Evolutionary conservation across 2,888 invertebrate species (phyloP).

Genomic region (Euplagia quadripunctaria): DNA sequence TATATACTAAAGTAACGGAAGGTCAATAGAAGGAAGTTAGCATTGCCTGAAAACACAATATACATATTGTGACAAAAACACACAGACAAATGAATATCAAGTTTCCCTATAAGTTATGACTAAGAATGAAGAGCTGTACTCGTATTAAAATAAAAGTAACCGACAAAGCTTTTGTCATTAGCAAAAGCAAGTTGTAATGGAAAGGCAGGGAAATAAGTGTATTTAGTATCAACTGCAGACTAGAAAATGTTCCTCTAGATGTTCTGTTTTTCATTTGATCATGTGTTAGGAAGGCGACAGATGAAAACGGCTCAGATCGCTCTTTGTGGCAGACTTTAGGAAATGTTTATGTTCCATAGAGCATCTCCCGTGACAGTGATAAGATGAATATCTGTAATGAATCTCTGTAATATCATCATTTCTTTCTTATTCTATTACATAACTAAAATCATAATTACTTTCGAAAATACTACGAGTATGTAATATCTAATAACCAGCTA

Average conservation of each 20-base stretch:
- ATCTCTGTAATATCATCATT: no score
- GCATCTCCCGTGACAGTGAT: background rate
- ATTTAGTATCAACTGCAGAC: background rate
- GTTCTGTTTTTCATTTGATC: background rate
- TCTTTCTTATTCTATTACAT: no score
- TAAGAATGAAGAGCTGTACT: background rate
- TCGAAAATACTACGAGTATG: no score
- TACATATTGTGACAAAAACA: background rate
- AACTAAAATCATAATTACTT: no score
- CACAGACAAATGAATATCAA: background rate
- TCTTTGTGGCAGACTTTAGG: no score
- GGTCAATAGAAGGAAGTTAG: background rate
- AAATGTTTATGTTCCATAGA: no score
- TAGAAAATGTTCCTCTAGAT: background rate
- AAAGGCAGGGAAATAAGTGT: background rate
- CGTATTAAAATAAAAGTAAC: background rate
- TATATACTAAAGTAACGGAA: background rate
- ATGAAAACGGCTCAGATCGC: background rate
- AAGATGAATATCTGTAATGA: no score
- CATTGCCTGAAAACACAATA: background rate
- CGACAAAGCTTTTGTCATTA: background rate
- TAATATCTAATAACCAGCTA: no score
- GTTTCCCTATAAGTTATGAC: background rate
- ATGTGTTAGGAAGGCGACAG: no score
- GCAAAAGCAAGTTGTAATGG: no score